Evolutionary conservation across 2,888 invertebrate species (phyloP).

Genomic region (Caenorhabditis virilis): DNA sequence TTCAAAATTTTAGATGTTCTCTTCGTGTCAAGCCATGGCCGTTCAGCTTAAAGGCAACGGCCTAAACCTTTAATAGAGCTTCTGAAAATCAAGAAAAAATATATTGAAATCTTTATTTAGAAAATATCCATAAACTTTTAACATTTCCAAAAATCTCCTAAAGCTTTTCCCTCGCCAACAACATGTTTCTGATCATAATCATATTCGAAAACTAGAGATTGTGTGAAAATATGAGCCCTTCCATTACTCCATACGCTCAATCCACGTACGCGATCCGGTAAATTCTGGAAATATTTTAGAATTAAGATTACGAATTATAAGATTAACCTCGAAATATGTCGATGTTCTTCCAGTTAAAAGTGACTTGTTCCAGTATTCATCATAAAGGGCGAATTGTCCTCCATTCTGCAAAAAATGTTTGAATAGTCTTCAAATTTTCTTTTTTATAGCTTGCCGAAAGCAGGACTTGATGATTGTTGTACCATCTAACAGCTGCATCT

Average conservation of each 20-base stretch:
- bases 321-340: slow-evolving; percentile 38
- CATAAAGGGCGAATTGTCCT: slow-evolving; percentile 46
- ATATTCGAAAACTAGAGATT: slow-evolving; percentile 37
- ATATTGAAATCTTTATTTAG: too few relatives aligned
- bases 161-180: slow-evolving; percentile 29
- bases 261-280: slow-evolving; percentile 45
- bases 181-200: slow-evolving; percentile 32
- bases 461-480: slow-evolving; percentile 45
- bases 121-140: too few relatives aligned
- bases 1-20: too few relatives aligned
- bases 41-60: too few relatives aligned
- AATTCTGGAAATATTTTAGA: slow-evolving; percentile 43
- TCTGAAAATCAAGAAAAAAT: too few relatives aligned
- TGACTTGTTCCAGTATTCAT: slow-evolving; percentile 53
- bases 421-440: not conserved
- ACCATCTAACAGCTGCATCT: slow-evolving; percentile 42
- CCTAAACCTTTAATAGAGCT: too few relatives aligned
- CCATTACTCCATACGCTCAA: slow-evolving; percentile 36
- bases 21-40: too few relatives aligned
- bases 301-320: too few relatives aligned
- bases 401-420: slow-evolving; percentile 33
- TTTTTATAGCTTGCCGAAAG: slow-evolving; percentile 26
- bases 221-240: slow-evolving; percentile 34
- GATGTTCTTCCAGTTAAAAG: slow-evolving; percentile 37
- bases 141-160: slow-evolving; percentile 36